Conservation (phyloP, 2,113 vertebrate genomes). For the Anser cygnoides region DNA sequence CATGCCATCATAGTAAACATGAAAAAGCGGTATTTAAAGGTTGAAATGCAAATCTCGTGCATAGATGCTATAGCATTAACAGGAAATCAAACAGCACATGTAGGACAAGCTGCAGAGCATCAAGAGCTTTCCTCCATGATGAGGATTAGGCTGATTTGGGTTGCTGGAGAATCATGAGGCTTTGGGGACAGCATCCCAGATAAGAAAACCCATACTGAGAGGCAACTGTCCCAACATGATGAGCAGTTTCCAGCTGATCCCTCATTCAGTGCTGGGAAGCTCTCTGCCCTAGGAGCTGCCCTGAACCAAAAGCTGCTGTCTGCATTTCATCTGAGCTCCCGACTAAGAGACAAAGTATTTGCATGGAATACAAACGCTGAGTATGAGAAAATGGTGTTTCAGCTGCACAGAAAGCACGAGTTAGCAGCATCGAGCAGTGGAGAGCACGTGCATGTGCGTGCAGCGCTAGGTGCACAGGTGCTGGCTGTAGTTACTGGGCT, state of each 20-base stretch:
- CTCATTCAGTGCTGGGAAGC: not conserved
- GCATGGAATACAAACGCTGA: too few relatives aligned
- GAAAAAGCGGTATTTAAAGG: not conserved
- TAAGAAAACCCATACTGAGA: not conserved
- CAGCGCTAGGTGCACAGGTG: rapidly evolving
- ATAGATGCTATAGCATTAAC: not conserved
- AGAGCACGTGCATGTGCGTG: rapidly evolving
- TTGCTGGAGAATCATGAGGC: not conserved
- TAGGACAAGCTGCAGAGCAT: not conserved
- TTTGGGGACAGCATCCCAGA: not conserved
- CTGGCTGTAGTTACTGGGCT: not conserved
- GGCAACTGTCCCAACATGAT: not conserved
- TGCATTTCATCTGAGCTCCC: not conserved
- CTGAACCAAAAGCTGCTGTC: rapidly evolving
- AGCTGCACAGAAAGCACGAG: rapidly evolving
- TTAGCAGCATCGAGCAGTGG: rapidly evolving
- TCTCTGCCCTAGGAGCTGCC: not conserved
- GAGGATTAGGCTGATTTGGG: not conserved
- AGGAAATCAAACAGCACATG: not conserved
- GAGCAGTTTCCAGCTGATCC: not conserved
- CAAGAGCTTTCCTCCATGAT: not conserved
- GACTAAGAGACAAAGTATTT: not conserved
- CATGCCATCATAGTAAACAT: not conserved
- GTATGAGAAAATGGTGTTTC: not conserved
- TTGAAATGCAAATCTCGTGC: not conserved